A percentile compares a stretch with the other conserved stretches of the same genome.
Evolutionary conservation across 2,113 vertebrate genomes (phyloP).

Genomic region (Eonycteris spelaea): DNA sequence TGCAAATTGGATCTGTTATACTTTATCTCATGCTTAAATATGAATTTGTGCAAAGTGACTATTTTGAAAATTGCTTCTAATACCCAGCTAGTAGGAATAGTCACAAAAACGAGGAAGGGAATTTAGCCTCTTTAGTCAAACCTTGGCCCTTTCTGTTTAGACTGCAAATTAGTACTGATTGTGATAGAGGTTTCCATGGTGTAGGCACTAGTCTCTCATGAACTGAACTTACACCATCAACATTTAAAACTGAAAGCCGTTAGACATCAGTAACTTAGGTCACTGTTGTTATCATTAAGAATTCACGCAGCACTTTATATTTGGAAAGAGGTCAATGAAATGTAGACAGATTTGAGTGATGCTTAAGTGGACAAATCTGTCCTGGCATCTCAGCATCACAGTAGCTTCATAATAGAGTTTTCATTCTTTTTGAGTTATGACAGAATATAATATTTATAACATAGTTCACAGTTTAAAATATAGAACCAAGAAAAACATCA

Average conservation of each 20-base stretch:
- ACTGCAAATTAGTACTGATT: conserved; percentile 37
- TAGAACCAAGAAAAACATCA: neutral
- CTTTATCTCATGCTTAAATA: conserved; percentile 22
- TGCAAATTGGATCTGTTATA: neutral
- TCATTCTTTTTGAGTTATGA: conserved; percentile 39
- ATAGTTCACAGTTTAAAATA: conserved; percentile 32
- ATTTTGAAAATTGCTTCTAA: conserved; percentile 37
- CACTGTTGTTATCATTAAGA: conserved; percentile 62
- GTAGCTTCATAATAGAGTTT: conserved; percentile 10
- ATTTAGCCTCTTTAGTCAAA: conserved; percentile 53
- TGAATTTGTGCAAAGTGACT: conserved; percentile 23
- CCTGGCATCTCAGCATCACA: neutral
- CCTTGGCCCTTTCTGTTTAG: conserved; percentile 60
- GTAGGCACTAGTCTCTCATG: conserved; percentile 41
- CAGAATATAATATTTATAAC: conserved; percentile 35
- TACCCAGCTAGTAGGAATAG: neutral
- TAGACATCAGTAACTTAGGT: conserved; percentile 49
- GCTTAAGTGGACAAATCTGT: conserved; percentile 55
- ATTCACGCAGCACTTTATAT: conserved; percentile 63
- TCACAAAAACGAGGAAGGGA: conserved; percentile 34
- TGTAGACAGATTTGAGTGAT: conserved; percentile 44
- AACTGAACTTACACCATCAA: conserved; percentile 25
- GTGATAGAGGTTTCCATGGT: conserved; percentile 68
- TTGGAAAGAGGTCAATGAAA: conserved; percentile 70
- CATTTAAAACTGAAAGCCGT: conserved; percentile 43